phyloP scores from a whole-genome alignment of 2,113 vertebrate genomes.

The Beaufortia kweichowensis region DNA sequence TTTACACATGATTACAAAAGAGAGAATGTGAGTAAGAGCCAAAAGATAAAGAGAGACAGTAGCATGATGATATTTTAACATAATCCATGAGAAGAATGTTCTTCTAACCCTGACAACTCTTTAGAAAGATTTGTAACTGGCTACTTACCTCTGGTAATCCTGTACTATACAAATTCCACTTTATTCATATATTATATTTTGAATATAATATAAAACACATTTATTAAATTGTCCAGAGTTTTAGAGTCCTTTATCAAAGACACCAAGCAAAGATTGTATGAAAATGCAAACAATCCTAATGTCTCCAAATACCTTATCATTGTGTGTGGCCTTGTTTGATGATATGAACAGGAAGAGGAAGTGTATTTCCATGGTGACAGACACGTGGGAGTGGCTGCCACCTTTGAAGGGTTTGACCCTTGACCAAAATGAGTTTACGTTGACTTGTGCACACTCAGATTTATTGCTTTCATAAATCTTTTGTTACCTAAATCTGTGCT shows the following conservation, averaged over 20 bases:
- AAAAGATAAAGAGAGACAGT: too few species aligned
- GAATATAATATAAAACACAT: too few species aligned
- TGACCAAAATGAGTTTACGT: slow-evolving; percentile 10
- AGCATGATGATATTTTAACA: too few species aligned
- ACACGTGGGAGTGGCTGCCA: slow-evolving; percentile 41
- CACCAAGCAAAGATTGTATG: too few species aligned
- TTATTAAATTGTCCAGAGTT: too few species aligned
- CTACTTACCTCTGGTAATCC: too few species aligned
- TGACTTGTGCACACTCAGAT: slow-evolving; percentile 9
- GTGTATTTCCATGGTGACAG: slow-evolving; percentile 32
- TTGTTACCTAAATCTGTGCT: neutral
- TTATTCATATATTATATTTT: too few species aligned
- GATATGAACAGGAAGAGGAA: slow-evolving; percentile 49
- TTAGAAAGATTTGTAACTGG: too few species aligned
- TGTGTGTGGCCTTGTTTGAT: slow-evolving; percentile 50
- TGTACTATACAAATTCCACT: too few species aligned
- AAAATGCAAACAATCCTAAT: neutral
- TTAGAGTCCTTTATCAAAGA: too few species aligned
- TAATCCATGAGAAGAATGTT: too few species aligned
- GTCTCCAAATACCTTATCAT: slow-evolving; percentile 28
- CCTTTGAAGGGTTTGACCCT: slow-evolving; percentile 25
- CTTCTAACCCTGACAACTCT: too few species aligned
- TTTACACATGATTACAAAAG: slow-evolving; percentile 9
- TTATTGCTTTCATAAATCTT: slow-evolving; percentile 19
- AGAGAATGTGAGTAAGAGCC: neutral